Evolutionary conservation across 2,113 vertebrate species (phyloP).

Genomic region (Etheostoma cragini): DNA sequence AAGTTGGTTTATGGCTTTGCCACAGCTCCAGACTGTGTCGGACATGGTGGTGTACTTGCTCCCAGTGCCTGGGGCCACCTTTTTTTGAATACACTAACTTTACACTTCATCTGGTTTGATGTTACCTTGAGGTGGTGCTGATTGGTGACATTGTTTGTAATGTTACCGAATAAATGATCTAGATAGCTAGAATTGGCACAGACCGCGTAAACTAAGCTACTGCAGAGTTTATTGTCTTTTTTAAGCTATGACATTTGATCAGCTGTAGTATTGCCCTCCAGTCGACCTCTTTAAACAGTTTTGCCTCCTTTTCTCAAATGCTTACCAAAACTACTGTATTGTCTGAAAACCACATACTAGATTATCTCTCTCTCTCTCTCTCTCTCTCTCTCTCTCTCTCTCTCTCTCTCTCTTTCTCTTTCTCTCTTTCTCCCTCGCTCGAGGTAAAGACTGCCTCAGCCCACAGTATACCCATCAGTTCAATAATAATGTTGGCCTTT

Average conservation of each 20-base stretch:
- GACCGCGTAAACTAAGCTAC: background rate
- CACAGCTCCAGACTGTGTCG: constrained; percentile 16
- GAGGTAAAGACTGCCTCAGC: background rate
- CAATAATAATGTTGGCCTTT: background rate
- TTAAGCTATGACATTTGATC: constrained; percentile 36
- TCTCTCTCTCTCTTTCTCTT: too few species aligned
- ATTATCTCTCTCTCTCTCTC: background rate
- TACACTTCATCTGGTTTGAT: background rate
- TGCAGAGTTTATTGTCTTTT: background rate
- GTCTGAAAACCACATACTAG: constrained; percentile 14
- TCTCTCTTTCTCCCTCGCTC: too few species aligned
- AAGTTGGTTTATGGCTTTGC: constrained; percentile 10
- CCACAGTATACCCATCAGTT: too few species aligned
- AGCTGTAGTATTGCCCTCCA: constrained; percentile 42
- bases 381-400: too few species aligned
- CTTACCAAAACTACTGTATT: constrained; percentile 9
- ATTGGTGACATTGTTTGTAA: background rate
- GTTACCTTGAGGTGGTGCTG: background rate
- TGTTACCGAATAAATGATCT: background rate
- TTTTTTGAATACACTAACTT: background rate
- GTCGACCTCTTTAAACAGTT: constrained; percentile 39
- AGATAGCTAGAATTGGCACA: background rate
- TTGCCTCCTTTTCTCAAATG: constrained; percentile 10
- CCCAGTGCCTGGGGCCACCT: constrained; percentile 24
- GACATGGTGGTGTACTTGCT: constrained; percentile 1